Percentiles rank a stretch among this genome's conserved stretches.
phyloP scores from a whole-genome alignment of 2,797 vertebrate genomes.

The Enteromius paludinosus region DNA sequence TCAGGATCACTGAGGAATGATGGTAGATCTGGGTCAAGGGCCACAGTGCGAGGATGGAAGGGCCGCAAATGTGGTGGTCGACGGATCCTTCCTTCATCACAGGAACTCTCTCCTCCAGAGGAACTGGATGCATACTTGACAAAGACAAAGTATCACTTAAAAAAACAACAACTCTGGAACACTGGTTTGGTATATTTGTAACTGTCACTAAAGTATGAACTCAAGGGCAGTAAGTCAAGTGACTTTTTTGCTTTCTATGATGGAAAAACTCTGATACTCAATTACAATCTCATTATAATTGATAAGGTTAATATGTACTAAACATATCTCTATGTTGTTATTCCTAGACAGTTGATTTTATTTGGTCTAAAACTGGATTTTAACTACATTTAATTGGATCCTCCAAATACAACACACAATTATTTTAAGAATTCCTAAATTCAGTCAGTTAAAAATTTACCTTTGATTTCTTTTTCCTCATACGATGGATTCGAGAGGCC shows the following conservation, averaged over 20 bases:
- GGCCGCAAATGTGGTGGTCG: conserved; percentile 88
- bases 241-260: neutral
- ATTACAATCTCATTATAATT: neutral
- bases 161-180: neutral
- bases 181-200: neutral
- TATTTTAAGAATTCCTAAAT: conserved; percentile 67
- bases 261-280: neutral
- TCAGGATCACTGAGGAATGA: conserved; percentile 90
- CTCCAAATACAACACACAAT: conserved; percentile 44
- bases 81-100: conserved; percentile 92
- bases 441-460: conserved; percentile 74
- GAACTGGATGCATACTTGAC: conserved; percentile 94
- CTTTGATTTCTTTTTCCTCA: conserved; percentile 97
- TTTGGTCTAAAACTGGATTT: neutral
- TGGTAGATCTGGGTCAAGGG: conserved; percentile 86
- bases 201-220: neutral
- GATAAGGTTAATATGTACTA: neutral
- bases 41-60: conserved; percentile 87
- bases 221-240: neutral
- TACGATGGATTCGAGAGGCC: conserved; percentile 94
- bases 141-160: neutral
- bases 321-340: neutral
- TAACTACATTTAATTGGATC: neutral
- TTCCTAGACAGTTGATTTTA: neutral
- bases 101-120: conserved; percentile 98